Evolutionary conservation across 2,113 vertebrate species (phyloP), one percentile per base, ranked within the genome.

Genomic region (Python bivittatus): DNA sequence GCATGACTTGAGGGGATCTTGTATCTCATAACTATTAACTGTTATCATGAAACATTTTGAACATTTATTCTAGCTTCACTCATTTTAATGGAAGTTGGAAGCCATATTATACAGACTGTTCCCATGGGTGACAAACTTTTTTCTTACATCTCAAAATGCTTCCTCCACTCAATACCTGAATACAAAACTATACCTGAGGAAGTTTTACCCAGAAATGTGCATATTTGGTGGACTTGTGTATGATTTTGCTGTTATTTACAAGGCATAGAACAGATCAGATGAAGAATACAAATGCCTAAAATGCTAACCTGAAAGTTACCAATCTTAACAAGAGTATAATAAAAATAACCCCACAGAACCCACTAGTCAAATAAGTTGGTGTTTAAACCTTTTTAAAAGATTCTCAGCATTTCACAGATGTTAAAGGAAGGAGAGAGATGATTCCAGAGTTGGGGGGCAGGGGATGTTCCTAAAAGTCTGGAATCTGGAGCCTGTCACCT

Each of bases 1-100:
- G 84, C 57, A 93, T 95, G 92, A 96, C 92, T 95, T 93, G 89
- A 97, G 94, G 91, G 68, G 91, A 48, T 86, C 92, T 92, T 94
- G 57, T 94, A 94, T 96, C 91, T 95, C 86, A 92, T 95, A 15
- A 96, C 90, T 91, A 12, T 85, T 94, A 79, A 89, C 53, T 93
- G 60, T 6, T 10, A 91, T 84, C 94, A 60, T 91, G 94, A 93
- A 93, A 90, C 84, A n/a, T 94, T 95, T 91, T 61, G 58, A 90
- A 48, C 27, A 68, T 1, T 94, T 64, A 89, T 53, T 87, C 2
- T 27, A 42, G 52, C 68, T 95, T 92, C 86, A 93, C 94, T 23
- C 48, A 33, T 84, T 23, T 92, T 95, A 94, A 95, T 91, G 48
- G 90, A 92, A 48, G 2, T 42, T 92, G 90, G 88, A 92, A 95